These are phyloP conservation scores for Micropoecilia bifurca DNA, from an alignment of 2,797 vertebrate genomes.

Conservation along the genomic window DNA sequence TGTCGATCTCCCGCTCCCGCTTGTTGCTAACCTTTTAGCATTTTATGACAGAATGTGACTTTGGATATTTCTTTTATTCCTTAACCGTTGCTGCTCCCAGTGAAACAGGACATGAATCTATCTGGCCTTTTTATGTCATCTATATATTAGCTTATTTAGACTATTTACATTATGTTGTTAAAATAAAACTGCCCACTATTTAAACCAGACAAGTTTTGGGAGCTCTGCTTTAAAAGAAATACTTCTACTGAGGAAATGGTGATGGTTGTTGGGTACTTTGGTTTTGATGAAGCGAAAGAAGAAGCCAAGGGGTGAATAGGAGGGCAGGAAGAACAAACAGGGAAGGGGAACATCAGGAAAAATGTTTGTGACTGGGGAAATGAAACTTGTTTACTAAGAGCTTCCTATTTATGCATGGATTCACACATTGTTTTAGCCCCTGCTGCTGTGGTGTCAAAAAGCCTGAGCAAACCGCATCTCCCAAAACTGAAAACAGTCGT, in stretches of 20 bases:
- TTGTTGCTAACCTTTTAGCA: background rate
- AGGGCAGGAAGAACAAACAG: background rate
- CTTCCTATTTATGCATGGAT: slow-evolving; percentile 44
- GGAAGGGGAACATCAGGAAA: background rate
- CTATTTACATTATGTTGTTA: slow-evolving; percentile 9
- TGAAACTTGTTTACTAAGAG: slow-evolving; percentile 42
- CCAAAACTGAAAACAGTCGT: slow-evolving; percentile 9
- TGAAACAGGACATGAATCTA: background rate
- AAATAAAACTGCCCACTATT: slow-evolving; percentile 20
- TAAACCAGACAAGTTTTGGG: slow-evolving; percentile 40
- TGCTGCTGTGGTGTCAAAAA: slow-evolving; percentile 10
- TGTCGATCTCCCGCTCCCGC: too few species aligned
- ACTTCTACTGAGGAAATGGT: slow-evolving; percentile 20
- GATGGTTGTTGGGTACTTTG: slow-evolving; percentile 13
- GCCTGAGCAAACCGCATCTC: slow-evolving; percentile 31
- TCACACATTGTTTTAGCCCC: slow-evolving; percentile 28
- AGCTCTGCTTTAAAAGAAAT: slow-evolving; percentile 25
- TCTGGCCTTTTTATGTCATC: background rate
- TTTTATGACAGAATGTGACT: background rate
- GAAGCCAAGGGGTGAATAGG: background rate
- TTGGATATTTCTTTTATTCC: background rate
- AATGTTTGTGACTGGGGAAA: slow-evolving; percentile 4
- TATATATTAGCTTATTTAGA: slow-evolving; percentile 22
- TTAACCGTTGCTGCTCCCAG: background rate
- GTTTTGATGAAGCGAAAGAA: slow-evolving; percentile 27